Evolutionary conservation across 2,888 invertebrate species (phyloP).

Genomic region (Globia sparganii): DNA sequence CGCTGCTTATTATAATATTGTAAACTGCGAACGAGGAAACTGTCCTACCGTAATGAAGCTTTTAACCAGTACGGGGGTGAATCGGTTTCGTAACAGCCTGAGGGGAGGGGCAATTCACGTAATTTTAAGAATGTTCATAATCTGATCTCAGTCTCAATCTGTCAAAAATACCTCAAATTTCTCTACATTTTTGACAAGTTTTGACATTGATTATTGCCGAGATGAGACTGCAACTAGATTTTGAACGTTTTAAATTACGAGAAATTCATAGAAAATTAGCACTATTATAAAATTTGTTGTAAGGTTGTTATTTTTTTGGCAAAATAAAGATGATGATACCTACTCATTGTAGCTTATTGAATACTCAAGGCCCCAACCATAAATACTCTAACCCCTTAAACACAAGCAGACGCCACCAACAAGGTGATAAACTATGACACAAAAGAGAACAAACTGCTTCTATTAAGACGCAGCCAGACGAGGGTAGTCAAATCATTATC

Average conservation of each 20-base stretch:
- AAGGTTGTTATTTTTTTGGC: not conserved
- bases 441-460: constrained; percentile 46
- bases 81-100: not conserved
- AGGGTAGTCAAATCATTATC: constrained; percentile 65
- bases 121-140: not conserved
- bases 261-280: not conserved
- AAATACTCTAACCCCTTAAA: not conserved
- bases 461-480: constrained; percentile 49
- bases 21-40: not conserved
- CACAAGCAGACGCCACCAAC: not conserved
- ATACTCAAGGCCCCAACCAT: not conserved
- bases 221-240: not conserved
- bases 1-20: not conserved
- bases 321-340: not conserved
- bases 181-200: not conserved
- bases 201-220: not conserved
- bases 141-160: not conserved
- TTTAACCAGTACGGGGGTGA: no score
- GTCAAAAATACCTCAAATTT: not conserved
- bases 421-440: constrained; percentile 27
- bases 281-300: no score
- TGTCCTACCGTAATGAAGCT: not conserved
- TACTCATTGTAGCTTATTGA: not conserved
- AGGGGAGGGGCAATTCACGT: not conserved
- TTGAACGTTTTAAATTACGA: not conserved